Evolutionary conservation across 2,113 vertebrate species (phyloP).

Genomic region (Trichechus manatus): DNA sequence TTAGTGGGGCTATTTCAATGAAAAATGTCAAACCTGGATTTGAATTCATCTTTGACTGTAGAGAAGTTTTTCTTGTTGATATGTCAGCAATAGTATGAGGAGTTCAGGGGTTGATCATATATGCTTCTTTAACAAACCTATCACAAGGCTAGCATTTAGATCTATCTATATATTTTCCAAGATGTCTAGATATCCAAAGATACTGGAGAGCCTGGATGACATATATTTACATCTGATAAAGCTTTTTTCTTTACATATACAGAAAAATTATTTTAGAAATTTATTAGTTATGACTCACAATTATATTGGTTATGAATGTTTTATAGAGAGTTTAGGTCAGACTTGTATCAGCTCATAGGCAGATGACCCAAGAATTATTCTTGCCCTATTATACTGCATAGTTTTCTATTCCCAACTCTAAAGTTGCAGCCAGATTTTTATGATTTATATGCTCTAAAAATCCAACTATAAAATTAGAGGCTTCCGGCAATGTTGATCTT

Average conservation of each 20-base stretch:
- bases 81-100: not conserved
- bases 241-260: not conserved
- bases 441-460: not conserved
- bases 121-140: not conserved
- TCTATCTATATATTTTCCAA: not conserved
- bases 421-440: not conserved
- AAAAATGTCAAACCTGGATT: constrained; percentile 20
- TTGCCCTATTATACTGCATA: not conserved
- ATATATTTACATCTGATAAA: not conserved
- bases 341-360: not conserved
- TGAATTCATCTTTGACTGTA: not conserved
- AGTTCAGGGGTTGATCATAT: not conserved
- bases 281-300: not conserved
- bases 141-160: not conserved
- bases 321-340: not conserved
- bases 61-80: constrained; percentile 1
- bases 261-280: not conserved
- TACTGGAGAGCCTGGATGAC: not conserved
- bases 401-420: not conserved
- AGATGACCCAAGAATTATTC: not conserved
- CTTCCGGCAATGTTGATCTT: not conserved
- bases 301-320: not conserved
- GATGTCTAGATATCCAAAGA: not conserved
- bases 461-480: not conserved
- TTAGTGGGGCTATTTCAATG: constrained; percentile 26